Evolutionary conservation across 23 tunicate species (phyloP).

Genomic region (Oikopleura vanhoeffeni): DNA sequence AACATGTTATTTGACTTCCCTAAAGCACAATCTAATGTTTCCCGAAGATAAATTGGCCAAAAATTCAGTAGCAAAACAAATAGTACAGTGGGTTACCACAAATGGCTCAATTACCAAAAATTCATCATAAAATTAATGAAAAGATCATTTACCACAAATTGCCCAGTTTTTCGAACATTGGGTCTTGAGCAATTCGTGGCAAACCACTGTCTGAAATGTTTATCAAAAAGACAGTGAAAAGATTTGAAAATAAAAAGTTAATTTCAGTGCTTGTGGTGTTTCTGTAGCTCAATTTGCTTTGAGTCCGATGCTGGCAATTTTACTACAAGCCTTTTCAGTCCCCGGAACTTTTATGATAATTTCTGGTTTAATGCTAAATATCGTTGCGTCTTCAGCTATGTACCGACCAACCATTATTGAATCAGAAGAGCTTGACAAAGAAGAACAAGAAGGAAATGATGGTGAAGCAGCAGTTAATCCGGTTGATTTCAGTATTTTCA

Average conservation of each 20-base stretch:
- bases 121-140: no score
- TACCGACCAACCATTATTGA: constrained; percentile 9
- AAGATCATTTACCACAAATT: no score
- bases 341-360: neutral
- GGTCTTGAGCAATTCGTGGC: no score
- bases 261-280: constrained; percentile 4
- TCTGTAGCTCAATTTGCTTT: neutral
- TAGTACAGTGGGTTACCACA: no score
- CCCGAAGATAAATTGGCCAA: no score
- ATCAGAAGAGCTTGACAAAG: neutral
- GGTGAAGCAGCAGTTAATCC: neutral
- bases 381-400: neutral
- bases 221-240: neutral
- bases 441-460: neutral
- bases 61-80: no score
- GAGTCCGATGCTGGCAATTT: neutral
- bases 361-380: neutral
- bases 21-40: no score
- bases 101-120: no score
- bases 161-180: no score
- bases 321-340: neutral
- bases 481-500: constrained; percentile 1
- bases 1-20: no score
- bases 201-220: no score
- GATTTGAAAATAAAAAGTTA: neutral